phyloP scores from a whole-genome alignment of 2,797 vertebrate species.

The Netta rufina region DNA sequence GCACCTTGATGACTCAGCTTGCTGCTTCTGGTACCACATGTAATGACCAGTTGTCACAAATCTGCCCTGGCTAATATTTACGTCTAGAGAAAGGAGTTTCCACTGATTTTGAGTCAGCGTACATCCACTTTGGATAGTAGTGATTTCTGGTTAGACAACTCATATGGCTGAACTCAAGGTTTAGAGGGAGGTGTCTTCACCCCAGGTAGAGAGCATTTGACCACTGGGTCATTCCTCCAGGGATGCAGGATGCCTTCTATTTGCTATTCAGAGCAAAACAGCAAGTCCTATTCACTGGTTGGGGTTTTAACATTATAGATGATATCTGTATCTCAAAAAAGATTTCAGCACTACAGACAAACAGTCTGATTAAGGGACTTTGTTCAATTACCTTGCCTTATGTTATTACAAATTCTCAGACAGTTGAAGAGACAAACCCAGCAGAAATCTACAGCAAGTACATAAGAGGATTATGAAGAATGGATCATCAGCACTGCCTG shows the following conservation, averaged over 20 bases:
- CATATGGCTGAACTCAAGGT: not conserved
- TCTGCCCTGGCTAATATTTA: not conserved
- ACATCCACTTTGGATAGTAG: not conserved
- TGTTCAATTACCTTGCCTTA: not conserved
- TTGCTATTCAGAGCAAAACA: not conserved
- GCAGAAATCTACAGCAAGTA: not conserved
- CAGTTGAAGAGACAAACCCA: not conserved
- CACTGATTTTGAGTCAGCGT: not conserved
- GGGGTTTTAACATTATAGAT: not conserved
- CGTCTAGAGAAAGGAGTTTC: not conserved
- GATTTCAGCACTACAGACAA: not conserved
- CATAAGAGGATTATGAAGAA: not conserved
- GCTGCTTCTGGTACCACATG: not conserved
- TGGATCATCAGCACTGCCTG: not conserved
- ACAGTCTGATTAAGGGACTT: not conserved
- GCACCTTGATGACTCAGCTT: not conserved
- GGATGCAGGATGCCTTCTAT: not conserved
- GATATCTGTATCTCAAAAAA: not conserved
- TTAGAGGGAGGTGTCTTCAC: not conserved
- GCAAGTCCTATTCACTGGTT: not conserved
- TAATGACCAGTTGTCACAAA: not conserved
- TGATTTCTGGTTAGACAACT: not conserved
- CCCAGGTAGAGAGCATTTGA: not conserved
- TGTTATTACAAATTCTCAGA: not conserved
- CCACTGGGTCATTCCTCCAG: not conserved